Percentiles rank a stretch among this genome's conserved stretches.
These are phyloP conservation scores for Naso thynnoides DNA, from an alignment of 2,797 vertebrate genomes.

Conservation along the genomic window DNA sequence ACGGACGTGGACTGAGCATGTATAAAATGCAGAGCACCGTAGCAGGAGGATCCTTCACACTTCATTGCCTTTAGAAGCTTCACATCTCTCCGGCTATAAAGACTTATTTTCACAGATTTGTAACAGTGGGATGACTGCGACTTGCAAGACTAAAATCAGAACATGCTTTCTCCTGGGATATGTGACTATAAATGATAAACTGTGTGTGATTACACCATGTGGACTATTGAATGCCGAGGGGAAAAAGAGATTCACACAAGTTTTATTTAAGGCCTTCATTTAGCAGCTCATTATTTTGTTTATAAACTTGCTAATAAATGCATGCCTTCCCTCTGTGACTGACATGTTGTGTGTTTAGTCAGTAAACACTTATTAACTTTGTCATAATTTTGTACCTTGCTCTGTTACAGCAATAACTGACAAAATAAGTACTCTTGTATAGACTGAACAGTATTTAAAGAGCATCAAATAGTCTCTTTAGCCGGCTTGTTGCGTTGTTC, in stretches of 20 bases:
- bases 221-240: conserved; percentile 33
- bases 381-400: background rate
- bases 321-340: conserved; percentile 40
- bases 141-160: conserved; percentile 56
- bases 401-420: conserved; percentile 11
- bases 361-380: conserved; percentile 30
- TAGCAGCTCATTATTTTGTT: conserved; percentile 41
- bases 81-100: conserved; percentile 67
- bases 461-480: background rate
- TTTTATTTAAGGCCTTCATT: conserved; percentile 53
- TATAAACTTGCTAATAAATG: conserved; percentile 54
- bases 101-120: conserved; percentile 71
- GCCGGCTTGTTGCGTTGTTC: background rate
- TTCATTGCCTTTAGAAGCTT: conserved; percentile 70
- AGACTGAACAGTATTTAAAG: background rate
- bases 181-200: conserved; percentile 53
- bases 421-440: background rate
- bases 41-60: conserved; percentile 73
- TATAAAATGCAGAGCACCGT: conserved; percentile 62
- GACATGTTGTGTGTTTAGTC: conserved; percentile 13
- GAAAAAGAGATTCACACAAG: conserved; percentile 28
- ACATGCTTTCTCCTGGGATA: conserved; percentile 47
- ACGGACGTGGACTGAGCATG: conserved; percentile 59
- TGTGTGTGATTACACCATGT: conserved; percentile 45
- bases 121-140: conserved; percentile 61